Evolutionary conservation across 1,140 invertebrate genomes (phyloP).

Genomic region (Teleopsis dalmanni): DNA sequence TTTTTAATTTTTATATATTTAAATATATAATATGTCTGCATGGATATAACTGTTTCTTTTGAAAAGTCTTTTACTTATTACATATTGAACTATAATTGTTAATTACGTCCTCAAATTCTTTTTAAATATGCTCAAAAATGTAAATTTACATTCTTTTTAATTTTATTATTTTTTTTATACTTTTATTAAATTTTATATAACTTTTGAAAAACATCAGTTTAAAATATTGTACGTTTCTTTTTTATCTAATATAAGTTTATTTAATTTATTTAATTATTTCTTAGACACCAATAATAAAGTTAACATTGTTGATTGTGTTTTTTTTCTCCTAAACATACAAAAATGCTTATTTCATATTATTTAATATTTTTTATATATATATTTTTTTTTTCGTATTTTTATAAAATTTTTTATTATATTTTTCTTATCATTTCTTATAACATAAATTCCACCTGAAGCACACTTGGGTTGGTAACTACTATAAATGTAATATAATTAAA

Average conservation of each 20-base stretch:
- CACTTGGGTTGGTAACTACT: conserved; percentile 36
- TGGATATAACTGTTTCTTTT: conserved; percentile 5
- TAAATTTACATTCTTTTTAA: not conserved
- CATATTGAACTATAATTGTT: not conserved
- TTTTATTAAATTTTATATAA: not conserved
- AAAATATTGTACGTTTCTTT: not conserved
- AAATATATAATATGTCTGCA: conserved; percentile 6
- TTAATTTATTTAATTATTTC: not conserved
- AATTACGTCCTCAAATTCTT: not conserved
- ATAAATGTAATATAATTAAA: conserved; percentile 6
- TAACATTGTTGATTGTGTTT: conserved; percentile 10
- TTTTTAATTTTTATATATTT: conserved; percentile 1
- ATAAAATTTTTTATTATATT: not conserved
- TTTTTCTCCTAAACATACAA: conserved; percentile 2
- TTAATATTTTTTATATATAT: not conserved
- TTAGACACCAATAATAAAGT: conserved; percentile 14
- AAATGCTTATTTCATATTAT: not conserved
- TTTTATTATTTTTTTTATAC: not conserved
- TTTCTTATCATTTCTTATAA: conserved; percentile 23
- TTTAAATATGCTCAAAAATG: not conserved
- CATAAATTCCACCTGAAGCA: conserved; percentile 43
- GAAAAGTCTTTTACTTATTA: conserved; percentile 7
- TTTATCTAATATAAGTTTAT: not conserved
- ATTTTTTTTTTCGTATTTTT: not conserved
- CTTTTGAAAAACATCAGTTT: conserved; percentile 4